These are phyloP conservation scores for Hydrophis major DNA, from an alignment of 2,797 vertebrate genomes.

Conservation along the genomic window DNA sequence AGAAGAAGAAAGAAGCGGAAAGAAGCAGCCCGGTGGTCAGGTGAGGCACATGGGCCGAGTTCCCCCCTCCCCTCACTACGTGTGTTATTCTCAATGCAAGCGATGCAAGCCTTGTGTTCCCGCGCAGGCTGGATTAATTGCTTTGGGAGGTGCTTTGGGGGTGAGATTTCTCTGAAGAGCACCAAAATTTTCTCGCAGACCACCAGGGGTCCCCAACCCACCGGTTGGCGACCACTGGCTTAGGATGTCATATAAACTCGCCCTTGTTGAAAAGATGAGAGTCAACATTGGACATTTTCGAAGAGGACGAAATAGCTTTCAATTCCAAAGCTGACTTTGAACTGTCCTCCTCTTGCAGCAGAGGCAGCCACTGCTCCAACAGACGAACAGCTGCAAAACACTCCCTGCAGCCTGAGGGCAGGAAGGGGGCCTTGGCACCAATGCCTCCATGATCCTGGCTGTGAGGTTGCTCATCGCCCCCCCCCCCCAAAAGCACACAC, in stretches of 20 bases:
- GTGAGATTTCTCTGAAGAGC: too few relatives aligned
- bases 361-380: neutral
- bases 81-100: too few relatives aligned
- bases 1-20: too few relatives aligned
- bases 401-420: neutral
- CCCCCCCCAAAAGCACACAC: neutral
- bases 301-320: neutral
- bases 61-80: too few relatives aligned
- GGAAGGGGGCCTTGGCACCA: neutral
- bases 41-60: too few relatives aligned
- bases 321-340: neutral
- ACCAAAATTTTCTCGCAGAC: too few relatives aligned
- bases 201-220: too few relatives aligned
- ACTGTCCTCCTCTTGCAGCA: neutral
- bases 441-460: neutral
- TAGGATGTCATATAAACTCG: neutral
- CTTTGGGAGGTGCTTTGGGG: too few relatives aligned
- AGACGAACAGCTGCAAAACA: neutral
- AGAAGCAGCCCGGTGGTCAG: too few relatives aligned
- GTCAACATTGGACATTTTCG: neutral
- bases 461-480: neutral
- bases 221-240: too few relatives aligned
- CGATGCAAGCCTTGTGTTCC: too few relatives aligned
- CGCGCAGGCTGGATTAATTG: too few relatives aligned
- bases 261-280: neutral